These are phyloP conservation scores for Thunnus thynnus DNA, from an alignment of 2,113 vertebrate species.

Conservation along the genomic window DNA sequence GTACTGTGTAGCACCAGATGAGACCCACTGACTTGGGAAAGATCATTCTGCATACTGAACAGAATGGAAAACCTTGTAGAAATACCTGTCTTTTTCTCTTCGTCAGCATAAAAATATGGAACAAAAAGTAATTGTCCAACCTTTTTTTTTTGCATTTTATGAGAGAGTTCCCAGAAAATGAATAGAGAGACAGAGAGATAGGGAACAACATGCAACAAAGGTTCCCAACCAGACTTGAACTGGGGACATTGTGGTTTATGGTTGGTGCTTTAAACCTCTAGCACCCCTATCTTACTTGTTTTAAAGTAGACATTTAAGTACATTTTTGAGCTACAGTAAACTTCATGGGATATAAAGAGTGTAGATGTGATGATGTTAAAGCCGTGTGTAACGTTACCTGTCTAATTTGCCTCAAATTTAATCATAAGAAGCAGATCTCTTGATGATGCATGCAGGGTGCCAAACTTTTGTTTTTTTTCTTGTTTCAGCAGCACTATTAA, in stretches of 20 bases:
- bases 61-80: too few species aligned
- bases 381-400: not conserved
- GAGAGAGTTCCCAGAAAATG: too few species aligned
- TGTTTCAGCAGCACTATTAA: not conserved
- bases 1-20: not conserved
- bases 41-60: slow-evolving; percentile 15
- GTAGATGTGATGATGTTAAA: too few species aligned
- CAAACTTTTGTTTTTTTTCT: not conserved
- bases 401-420: not conserved
- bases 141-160: too few species aligned
- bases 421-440: slow-evolving; percentile 10
- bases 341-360: too few species aligned
- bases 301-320: too few species aligned
- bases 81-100: not conserved
- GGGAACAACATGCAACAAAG: too few species aligned
- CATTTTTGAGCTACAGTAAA: too few species aligned
- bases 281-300: too few species aligned
- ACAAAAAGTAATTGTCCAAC: too few species aligned
- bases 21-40: not conserved
- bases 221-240: not conserved
- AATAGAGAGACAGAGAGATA: not conserved
- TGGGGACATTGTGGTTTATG: too few species aligned
- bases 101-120: not conserved
- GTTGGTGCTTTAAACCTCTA: too few species aligned
- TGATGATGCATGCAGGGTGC: not conserved